Base-by-base conservation (phyloP, 2,113 vertebrate species). In the Eulemur rufifrons region DNA sequence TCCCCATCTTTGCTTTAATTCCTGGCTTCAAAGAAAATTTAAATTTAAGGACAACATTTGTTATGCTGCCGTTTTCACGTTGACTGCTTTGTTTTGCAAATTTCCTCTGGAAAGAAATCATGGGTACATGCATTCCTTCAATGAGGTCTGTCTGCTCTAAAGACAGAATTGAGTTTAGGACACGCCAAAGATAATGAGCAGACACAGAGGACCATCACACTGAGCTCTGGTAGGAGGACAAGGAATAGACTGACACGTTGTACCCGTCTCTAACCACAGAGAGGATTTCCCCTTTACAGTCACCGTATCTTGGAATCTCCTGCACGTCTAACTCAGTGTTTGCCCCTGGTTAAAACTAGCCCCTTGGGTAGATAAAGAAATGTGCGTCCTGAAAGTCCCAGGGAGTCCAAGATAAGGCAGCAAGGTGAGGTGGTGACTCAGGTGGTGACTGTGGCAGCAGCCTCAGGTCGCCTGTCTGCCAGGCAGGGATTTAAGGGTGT, bases 311-410 rank as follows among this genome's bases (percentile, higher is more conserved):
- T 27, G 7, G 52, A 93, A 50, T 37, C 14, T 64, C 50, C 32
- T 3, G 42, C 11, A 39, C 18, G 34, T 64, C 66, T 83, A 77
- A 50, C n/a, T 34, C 25, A 5, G 4, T 81, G 64, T 94, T 91
- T 88, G 34, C 10, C n/a, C 82, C 27, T 92, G 61, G 59, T 86
- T 80, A 91, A 91, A 71, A 9, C 20, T 37, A 66, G 73, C 80
- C 20, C n/a, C 78, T 82, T 92, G 37, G 61, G 77, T 3, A 92
- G 95, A 94, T 77, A 95, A 82, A 92, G 68, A 68, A 77, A 34
- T 61, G 18, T 27, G 32, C 18, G 27, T 73, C 68, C 54, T 23
- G 17, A 69, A 39, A 88, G 61, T 50, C 78, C 88, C 45, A 52
- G 54, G 32, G 50, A 80, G 66, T 32, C 12, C 14, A 13, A 77